Base-by-base conservation (phyloP, 2,888 invertebrate species). In the Cryptops parisi region DNA sequence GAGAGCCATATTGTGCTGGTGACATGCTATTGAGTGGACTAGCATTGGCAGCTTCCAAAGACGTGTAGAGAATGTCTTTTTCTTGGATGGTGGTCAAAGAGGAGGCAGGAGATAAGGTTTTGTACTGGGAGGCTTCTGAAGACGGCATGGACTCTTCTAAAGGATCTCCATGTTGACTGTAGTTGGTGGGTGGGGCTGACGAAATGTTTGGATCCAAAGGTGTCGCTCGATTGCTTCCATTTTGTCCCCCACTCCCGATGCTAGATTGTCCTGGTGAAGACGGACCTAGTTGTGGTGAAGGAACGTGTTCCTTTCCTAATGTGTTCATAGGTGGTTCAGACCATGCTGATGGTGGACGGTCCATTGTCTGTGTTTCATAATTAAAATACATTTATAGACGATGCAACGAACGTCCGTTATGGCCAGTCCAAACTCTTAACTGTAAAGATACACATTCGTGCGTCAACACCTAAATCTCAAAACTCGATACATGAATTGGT, bases 41-140 rank as follows among this genome's bases (percentile, higher is more conserved):
- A 38, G 48, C 38, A 38, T 48, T 48, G 19, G 48, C 48, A 3
- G 48, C 38, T 33, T 48, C 48, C 33, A 48, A 33, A 21, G 48
- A 48, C 2, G 48, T 27, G 22, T 48, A 48, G 19, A 48, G 27
- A 19, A 48, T 48, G 38, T 48, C 48, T 48, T 48, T 48, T 33
- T 48, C 48, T 38, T 33, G 33, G 6, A 33, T 9, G 9, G 33
- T 33, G 9, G 33, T 33, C 6, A 33, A 9, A 9, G 33, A 33
- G 6, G 33, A 33, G 6, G 15, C 33, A 15, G 33, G 33, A 33
- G 33, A 33, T 15, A 33, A 33, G 15, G 33, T 33, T 33, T 33
- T 33, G 15, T 33, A 33, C 15, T 33, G 33, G 15, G 33, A 15
- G 33, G 6, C 15, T 33, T 33, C 33, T 9, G 33, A 6, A 15